phyloP scores from a whole-genome alignment of 1,140 invertebrate species.

The Radopholus similis region DNA sequence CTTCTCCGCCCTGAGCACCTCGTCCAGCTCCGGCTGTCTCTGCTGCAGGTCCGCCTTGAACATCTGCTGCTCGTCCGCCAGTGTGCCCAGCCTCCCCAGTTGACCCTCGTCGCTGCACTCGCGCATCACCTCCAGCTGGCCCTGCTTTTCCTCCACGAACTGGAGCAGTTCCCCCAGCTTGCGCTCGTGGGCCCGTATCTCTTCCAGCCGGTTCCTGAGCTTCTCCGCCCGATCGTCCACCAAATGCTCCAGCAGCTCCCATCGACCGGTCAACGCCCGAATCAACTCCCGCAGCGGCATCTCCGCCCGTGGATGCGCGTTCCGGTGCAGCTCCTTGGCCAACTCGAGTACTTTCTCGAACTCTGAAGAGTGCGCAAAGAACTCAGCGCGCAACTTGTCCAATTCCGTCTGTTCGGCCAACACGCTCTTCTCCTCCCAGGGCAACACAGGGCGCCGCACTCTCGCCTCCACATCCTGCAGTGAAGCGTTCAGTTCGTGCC shows the following conservation, averaged over 20 bases:
- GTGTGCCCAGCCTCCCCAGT: constrained; percentile 55
- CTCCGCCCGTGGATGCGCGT: constrained; percentile 34
- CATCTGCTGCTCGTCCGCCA: constrained; percentile 71
- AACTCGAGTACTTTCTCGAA: constrained; percentile 35
- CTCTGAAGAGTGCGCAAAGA: constrained; percentile 8
- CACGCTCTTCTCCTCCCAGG: constrained; percentile 21
- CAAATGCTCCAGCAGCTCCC: constrained; percentile 38
- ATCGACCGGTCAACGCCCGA: constrained; percentile 17
- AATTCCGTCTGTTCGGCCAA: constrained; percentile 19
- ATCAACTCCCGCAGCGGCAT: constrained; percentile 25
- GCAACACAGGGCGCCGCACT: constrained; percentile 20
- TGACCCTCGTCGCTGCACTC: constrained; percentile 62
- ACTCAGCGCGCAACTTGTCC: constrained; percentile 23
- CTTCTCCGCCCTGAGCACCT: constrained; percentile 30
- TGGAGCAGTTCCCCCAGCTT: constrained; percentile 24
- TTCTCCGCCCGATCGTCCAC: constrained; percentile 31
- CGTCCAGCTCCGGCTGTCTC: constrained; percentile 52
- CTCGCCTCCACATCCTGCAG: constrained; percentile 24
- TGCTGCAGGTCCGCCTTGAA: constrained; percentile 52
- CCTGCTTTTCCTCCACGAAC: constrained; percentile 30
- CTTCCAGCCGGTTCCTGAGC: constrained; percentile 26
- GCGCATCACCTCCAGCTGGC: constrained; percentile 30
- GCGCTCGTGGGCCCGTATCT: constrained; percentile 25
- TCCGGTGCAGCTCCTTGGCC: constrained; percentile 25
- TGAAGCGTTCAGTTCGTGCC: constrained; percentile 18